A percentile compares a stretch with the other conserved stretches of the same genome.
Conservation (phyloP, 2,113 vertebrate genomes). For the Mus pahari region DNA sequence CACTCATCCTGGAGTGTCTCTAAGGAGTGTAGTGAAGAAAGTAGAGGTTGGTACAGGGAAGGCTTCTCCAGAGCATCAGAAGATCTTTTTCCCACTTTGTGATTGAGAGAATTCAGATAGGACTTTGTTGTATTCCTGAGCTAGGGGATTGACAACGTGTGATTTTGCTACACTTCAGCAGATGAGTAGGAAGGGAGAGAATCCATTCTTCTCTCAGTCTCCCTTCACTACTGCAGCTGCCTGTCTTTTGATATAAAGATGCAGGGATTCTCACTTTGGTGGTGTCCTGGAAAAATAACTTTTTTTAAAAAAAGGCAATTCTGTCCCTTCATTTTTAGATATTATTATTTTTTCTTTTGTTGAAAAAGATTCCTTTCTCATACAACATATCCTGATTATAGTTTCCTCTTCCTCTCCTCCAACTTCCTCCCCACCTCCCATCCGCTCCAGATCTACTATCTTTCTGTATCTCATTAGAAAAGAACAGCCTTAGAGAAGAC, state of each 20-base stretch:
- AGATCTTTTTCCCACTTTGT: not conserved
- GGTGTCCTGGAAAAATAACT: not conserved
- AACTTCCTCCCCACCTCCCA: not conserved
- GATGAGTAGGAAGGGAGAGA: not conserved
- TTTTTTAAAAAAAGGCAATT: not conserved
- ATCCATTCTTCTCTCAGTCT: not conserved
- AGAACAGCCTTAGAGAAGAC: not conserved
- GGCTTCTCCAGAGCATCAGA: not conserved
- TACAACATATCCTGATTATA: not conserved
- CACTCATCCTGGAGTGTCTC: not conserved
- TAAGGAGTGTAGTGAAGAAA: not conserved
- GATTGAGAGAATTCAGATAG: not conserved
- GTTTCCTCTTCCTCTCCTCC: not conserved
- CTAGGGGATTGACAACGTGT: not conserved
- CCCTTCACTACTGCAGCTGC: not conserved
- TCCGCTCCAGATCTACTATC: not conserved
- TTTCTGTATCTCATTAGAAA: not conserved
- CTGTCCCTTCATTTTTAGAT: not conserved
- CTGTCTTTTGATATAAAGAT: not conserved
- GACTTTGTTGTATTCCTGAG: not conserved
- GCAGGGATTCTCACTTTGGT: not conserved
- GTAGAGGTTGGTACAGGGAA: not conserved
- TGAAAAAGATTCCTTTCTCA: not conserved
- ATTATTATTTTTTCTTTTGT: not conserved
- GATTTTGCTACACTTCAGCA: not conserved